Base-by-base conservation (phyloP, 2,888 invertebrate genomes). In the Rotaria magnacalcarata region DNA sequence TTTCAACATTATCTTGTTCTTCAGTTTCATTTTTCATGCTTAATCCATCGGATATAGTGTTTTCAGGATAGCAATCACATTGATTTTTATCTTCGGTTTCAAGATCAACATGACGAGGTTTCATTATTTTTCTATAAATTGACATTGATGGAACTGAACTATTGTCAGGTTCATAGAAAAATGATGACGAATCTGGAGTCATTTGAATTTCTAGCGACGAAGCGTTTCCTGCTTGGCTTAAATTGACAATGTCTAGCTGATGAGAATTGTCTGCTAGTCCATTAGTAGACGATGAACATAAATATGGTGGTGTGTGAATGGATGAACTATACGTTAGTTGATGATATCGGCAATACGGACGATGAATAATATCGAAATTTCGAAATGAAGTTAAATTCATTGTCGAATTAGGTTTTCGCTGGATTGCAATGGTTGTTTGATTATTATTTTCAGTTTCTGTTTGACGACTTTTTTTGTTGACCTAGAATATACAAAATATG, bases 261-360 rank as follows among this genome's bases (percentile, higher is more conserved):
- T 93, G 93, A 1, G 93, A 93, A 88, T 93, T 93, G 58, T 93
- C 93, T 41, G 92, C 90, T 1, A 19, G 19, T 67, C 34, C 34
- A 34, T 34, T 34, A 41, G 19, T 19, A 41, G 19, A 41, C 19
- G 67, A 67, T 34, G 93, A 93, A 41, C 87, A 43, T 41, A 80
- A 19, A 87, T 75, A 58, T 88, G 88, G 85, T 87, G 88, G 87
- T 88, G 88, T 84, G 86, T 88, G 80, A 88, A 88, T 85, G 88
- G 88, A 52, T 86, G 87, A 84, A 86, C 87, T 47, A 86, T 88
- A 43, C 75, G 87, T 16, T 84, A 86, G 43, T 87, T 88, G 88
- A 60, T 80, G 8, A 80, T 84, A 67, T 27, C 34, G 60, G 27
- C 60, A 21, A 27, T 27, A 41, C 0, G 50, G 43, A n/a, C 11